Evolutionary conservation across 1,140 invertebrate species (phyloP).

Genomic region (Drosophila busckii): DNA sequence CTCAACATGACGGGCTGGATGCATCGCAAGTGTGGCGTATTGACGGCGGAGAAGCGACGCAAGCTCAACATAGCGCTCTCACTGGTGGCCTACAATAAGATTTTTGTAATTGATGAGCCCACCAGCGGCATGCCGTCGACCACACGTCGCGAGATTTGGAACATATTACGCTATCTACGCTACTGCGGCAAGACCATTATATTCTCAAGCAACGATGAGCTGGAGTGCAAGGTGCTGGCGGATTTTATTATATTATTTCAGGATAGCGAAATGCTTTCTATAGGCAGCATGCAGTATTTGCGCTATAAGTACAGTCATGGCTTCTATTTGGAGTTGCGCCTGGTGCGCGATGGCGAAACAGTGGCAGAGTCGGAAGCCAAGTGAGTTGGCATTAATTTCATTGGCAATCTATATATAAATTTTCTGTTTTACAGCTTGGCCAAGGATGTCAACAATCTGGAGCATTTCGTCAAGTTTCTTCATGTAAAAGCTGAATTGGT

Average conservation of each 20-base stretch:
- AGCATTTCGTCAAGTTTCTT: constrained; percentile 56
- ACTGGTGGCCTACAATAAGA: constrained; percentile 54
- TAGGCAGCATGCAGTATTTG: constrained; percentile 80
- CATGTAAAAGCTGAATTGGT: constrained; percentile 59
- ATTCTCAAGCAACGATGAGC: constrained; percentile 97
- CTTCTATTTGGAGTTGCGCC: constrained; percentile 60
- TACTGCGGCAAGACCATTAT: constrained; percentile 86
- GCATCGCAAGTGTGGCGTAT: constrained; percentile 37
- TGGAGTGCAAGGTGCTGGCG: constrained; percentile 95
- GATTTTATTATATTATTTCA: constrained; percentile 95
- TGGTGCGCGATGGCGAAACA: constrained; percentile 51
- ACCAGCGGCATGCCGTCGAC: constrained; percentile 53
- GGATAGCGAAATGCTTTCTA: constrained; percentile 88
- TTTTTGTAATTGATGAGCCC: constrained; percentile 63
- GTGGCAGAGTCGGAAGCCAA: constrained; percentile 50
- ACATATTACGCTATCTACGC: constrained; percentile 55
- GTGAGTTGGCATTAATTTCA: constrained; percentile 19
- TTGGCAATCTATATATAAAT: not conserved
- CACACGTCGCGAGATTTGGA: constrained; percentile 63
- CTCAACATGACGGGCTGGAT: constrained; percentile 64
- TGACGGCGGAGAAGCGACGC: constrained; percentile 48
- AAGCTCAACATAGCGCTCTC: constrained; percentile 60
- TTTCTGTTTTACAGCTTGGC: constrained; percentile 33
- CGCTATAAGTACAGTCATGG: constrained; percentile 63
- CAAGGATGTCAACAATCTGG: constrained; percentile 63